Evolutionary conservation across 2,113 vertebrate species (phyloP).

Genomic region (Donacobius atricapilla): DNA sequence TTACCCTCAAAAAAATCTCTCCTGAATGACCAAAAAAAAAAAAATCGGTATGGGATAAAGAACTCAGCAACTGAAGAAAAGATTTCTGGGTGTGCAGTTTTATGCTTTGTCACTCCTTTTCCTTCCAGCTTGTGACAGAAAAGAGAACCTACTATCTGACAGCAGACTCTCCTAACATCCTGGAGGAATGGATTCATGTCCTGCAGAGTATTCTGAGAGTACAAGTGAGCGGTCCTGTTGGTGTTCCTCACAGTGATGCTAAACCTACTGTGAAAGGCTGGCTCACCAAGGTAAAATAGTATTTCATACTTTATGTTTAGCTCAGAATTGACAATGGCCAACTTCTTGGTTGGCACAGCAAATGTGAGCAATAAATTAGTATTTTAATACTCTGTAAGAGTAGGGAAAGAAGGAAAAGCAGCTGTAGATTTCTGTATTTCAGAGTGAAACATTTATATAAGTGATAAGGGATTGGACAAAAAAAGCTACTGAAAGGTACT

Average conservation of each 20-base stretch:
- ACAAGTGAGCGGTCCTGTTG: constrained; percentile 74
- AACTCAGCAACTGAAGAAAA: neutral
- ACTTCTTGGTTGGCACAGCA: neutral
- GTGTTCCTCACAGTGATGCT: constrained; percentile 66
- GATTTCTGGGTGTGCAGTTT: neutral
- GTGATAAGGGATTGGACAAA: neutral
- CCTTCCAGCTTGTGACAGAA: constrained; percentile 81
- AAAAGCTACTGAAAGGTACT: neutral
- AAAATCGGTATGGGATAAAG: neutral
- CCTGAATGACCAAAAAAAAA: neutral
- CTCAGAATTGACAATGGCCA: neutral
- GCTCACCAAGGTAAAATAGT: constrained; percentile 83
- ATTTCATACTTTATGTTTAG: neutral
- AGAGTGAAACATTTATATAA: neutral
- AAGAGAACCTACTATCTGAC: constrained; percentile 88
- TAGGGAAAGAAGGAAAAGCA: neutral
- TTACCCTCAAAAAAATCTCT: neutral
- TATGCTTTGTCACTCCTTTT: neutral
- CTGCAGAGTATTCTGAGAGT: constrained; percentile 87
- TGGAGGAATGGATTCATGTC: constrained; percentile 90
- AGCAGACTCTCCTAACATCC: constrained; percentile 87
- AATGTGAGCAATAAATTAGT: neutral
- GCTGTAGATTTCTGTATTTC: neutral
- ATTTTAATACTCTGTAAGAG: neutral
- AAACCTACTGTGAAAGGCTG: constrained; percentile 85